Percentiles rank a stretch among this genome's conserved stretches.
Conservation (phyloP, 2,888 invertebrate species). For the Callyntrura sp. region DNA sequence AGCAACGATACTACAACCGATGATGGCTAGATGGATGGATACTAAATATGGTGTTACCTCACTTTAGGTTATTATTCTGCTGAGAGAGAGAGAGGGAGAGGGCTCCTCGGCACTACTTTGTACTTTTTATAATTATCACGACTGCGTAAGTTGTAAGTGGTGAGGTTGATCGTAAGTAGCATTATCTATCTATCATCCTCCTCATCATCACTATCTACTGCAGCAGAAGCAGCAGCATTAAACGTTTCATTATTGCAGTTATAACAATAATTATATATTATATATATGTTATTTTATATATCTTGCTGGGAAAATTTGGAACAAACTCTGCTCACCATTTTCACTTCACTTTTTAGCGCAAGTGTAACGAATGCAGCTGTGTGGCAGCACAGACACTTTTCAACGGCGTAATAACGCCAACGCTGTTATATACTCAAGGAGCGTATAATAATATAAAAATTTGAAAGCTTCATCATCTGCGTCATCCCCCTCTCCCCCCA, state of each 20-base stretch:
- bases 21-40: background rate
- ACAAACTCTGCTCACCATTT: slow-evolving; percentile 56
- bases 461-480: too few species aligned
- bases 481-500: too few species aligned
- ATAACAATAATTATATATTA: background rate
- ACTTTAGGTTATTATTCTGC: background rate
- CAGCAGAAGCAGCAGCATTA: background rate
- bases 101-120: slow-evolving; percentile 23
- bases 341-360: slow-evolving; percentile 41
- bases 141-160: slow-evolving; percentile 28
- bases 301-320: slow-evolving; percentile 63
- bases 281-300: slow-evolving; percentile 52
- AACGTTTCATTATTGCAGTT: background rate
- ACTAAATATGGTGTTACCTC: slow-evolving; percentile 48
- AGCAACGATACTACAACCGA: background rate
- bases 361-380: too few species aligned
- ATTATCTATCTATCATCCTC: too few species aligned
- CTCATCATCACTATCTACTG: background rate
- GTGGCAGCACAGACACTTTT: too few species aligned
- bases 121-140: slow-evolving; percentile 8
- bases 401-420: background rate
- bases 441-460: background rate
- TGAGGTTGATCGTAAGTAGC: background rate
- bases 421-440: background rate
- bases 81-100: too few species aligned